Percentiles rank a stretch among this genome's conserved stretches.
phyloP scores from a whole-genome alignment of 1,140 invertebrate genomes.

The Drosophila varians region DNA sequence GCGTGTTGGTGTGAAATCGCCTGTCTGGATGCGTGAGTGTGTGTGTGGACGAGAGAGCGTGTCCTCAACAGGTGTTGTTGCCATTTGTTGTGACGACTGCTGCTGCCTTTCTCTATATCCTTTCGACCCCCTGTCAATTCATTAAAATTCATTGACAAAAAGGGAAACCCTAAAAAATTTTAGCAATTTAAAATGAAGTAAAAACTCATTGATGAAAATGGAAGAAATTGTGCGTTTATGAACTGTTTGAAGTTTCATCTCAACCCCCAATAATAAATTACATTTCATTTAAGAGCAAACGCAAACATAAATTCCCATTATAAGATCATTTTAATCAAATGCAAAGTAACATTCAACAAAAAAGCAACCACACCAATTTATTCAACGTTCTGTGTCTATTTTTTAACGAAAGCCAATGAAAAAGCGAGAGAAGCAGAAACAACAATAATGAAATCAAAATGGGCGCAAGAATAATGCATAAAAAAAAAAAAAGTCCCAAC shows the following conservation, averaged over 20 bases:
- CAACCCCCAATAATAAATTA: constrained; percentile 7
- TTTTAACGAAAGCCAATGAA: constrained; percentile 70
- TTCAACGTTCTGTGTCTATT: constrained; percentile 37
- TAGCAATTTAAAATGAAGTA: not conserved
- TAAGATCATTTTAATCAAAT: constrained; percentile 31
- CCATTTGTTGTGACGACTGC: constrained; percentile 65
- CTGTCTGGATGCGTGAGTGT: constrained; percentile 13
- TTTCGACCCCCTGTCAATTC: constrained; percentile 16
- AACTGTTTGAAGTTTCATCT: not conserved
- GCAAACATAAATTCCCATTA: constrained; percentile 31
- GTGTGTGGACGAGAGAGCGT: constrained; percentile 35
- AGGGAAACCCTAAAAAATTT: not conserved
- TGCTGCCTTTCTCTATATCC: constrained; percentile 18
- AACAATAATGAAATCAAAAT: constrained; percentile 75
- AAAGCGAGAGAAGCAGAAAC: constrained; percentile 57
- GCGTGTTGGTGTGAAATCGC: constrained; percentile 60
- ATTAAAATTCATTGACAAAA: constrained; percentile 55
- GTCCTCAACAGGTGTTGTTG: constrained; percentile 68
- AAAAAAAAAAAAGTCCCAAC: constrained; percentile 64
- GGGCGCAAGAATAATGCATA: constrained; percentile 78
- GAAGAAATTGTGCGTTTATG: not conserved
- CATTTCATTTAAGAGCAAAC: constrained; percentile 19
- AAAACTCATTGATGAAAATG: not conserved
- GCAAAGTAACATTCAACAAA: constrained; percentile 34
- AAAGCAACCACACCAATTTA: constrained; percentile 64